These are phyloP conservation scores for Pollenia amentaria DNA, from an alignment of 2,888 invertebrate species.

Conservation along the genomic window DNA sequence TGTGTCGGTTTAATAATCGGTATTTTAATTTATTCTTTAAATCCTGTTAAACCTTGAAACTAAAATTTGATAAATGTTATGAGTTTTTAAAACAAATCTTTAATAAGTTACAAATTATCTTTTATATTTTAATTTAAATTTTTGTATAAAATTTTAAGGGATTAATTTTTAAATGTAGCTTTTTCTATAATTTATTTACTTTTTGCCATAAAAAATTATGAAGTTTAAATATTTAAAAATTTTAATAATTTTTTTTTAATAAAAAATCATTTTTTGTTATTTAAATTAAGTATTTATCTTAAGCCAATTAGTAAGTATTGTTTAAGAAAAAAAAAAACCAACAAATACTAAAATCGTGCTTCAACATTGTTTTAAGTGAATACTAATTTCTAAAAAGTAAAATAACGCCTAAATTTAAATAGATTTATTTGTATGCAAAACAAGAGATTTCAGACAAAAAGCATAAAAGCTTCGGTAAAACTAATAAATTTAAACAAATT, in stretches of 20 bases:
- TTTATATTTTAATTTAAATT: too few species aligned
- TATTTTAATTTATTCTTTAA: too few species aligned
- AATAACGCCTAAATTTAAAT: neutral
- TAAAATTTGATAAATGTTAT: too few species aligned
- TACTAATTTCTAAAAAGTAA: neutral
- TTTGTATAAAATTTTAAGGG: too few species aligned
- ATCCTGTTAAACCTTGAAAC: too few species aligned
- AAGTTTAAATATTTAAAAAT: neutral
- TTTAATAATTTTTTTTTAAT: neutral
- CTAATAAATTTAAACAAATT: neutral
- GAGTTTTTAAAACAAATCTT: too few species aligned
- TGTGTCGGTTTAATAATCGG: too few species aligned
- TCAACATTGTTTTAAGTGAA: neutral
- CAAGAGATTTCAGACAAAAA: neutral
- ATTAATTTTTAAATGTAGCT: too few species aligned
- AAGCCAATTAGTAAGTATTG: conserved; percentile 14
- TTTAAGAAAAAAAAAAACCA: neutral
- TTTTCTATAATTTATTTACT: too few species aligned
- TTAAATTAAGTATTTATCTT: conserved; percentile 8
- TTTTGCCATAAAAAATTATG: too few species aligned
- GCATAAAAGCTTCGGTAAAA: neutral
- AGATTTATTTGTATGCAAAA: neutral
- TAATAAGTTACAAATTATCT: too few species aligned
- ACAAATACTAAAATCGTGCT: neutral
- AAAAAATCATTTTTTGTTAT: neutral